Conservation (phyloP, 2,113 vertebrate genomes). For the Eretmochelys imbricata region DNA sequence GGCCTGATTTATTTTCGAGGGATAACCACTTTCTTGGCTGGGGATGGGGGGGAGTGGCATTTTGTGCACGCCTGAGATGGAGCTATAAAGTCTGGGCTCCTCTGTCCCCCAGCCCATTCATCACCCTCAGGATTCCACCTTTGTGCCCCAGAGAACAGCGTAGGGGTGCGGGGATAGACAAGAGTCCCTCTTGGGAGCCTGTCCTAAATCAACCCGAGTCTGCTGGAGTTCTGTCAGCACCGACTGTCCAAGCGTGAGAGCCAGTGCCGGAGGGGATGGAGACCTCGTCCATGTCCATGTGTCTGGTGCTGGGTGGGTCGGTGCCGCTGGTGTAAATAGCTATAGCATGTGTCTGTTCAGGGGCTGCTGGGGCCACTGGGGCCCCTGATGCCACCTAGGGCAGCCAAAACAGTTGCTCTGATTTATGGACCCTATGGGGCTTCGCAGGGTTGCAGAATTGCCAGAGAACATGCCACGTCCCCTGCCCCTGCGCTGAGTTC, state of each 20-base stretch:
- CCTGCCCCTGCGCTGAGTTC: neutral
- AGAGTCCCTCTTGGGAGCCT: neutral
- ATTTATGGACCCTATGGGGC: neutral
- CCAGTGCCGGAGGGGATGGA: neutral
- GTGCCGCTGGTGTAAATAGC: no score
- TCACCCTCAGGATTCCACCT: neutral
- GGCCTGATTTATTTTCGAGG: constrained; percentile 47
- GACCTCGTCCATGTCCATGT: no score
- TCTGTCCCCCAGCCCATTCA: neutral
- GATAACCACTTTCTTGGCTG: neutral
- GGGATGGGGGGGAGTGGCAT: neutral
- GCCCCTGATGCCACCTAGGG: no score
- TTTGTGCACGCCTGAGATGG: neutral
- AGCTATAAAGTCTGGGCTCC: neutral
- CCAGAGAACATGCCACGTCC: neutral
- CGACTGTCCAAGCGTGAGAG: no score
- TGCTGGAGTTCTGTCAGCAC: no score
- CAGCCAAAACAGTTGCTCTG: neutral
- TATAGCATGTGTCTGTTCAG: neutral
- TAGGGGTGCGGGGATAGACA: neutral
- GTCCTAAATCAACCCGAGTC: neutral
- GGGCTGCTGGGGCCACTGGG: neutral
- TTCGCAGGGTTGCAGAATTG: neutral
- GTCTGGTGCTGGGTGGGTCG: no score
- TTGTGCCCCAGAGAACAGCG: neutral